These are phyloP conservation scores for Rhodeus uyekii DNA, from an alignment of 2,797 vertebrate genomes.

Conservation along the genomic window DNA sequence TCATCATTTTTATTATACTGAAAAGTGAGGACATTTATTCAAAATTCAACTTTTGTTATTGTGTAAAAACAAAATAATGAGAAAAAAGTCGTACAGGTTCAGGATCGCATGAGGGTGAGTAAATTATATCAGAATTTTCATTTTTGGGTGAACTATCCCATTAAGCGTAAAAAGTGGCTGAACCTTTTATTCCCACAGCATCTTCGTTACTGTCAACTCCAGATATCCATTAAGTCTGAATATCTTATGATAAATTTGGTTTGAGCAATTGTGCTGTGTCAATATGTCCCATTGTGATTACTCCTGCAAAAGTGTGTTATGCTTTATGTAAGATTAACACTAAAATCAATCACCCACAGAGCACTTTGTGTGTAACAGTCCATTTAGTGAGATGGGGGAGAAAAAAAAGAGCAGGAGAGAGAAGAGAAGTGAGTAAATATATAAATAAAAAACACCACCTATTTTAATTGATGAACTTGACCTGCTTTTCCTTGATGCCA, in stretches of 20 bases:
- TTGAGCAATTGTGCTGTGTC: conserved; percentile 72
- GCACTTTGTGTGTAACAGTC: conserved; percentile 61
- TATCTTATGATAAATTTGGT: conserved; percentile 10
- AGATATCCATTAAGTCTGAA: too few species aligned
- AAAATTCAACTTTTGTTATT: not conserved
- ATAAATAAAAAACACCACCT: conserved; percentile 57
- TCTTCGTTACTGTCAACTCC: not conserved
- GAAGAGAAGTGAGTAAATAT: conserved; percentile 49
- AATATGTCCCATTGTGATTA: conserved; percentile 76
- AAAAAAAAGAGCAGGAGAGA: not conserved
- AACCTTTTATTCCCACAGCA: not conserved
- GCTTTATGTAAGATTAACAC: conserved; percentile 82
- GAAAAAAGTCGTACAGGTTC: not conserved
- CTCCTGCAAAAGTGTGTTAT: conserved; percentile 69
- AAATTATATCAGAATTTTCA: not conserved
- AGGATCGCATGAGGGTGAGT: not conserved
- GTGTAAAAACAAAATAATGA: too few species aligned
- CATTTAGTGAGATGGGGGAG: conserved; percentile 60
- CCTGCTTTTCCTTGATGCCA: conserved; percentile 81
- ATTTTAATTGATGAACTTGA: conserved; percentile 83
- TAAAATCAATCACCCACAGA: conserved; percentile 83
- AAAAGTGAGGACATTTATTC: not conserved
- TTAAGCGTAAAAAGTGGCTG: not conserved
- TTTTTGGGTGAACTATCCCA: not conserved
- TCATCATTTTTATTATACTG: not conserved